Conservation (phyloP, 2,113 vertebrate species). For the Nibea coibor region DNA sequence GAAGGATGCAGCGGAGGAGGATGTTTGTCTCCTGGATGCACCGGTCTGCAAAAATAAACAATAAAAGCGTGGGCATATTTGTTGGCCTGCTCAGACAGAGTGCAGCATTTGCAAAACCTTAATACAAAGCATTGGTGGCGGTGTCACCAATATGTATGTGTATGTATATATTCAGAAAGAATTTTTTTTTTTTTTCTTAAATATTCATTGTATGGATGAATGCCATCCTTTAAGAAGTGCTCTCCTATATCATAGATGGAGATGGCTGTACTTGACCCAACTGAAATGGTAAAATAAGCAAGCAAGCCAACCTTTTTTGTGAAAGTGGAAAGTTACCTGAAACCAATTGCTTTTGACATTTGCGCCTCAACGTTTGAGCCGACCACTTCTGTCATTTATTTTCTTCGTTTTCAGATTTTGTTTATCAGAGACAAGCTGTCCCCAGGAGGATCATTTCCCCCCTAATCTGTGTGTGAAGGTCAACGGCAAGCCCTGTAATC, state of each 20-base stretch:
- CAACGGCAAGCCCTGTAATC: conserved; percentile 97
- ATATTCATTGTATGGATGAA: conserved; percentile 27
- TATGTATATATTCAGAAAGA: not conserved
- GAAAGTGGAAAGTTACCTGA: conserved; percentile 30
- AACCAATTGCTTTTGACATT: conserved; percentile 28
- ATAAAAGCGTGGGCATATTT: not conserved
- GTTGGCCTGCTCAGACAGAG: not conserved
- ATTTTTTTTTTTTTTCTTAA: not conserved
- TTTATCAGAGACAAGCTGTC: conserved; percentile 99
- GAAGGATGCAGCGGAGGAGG: not conserved
- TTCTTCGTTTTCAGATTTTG: conserved; percentile 90
- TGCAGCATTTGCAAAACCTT: not conserved
- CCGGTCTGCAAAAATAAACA: not conserved
- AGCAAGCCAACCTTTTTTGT: conserved; percentile 45
- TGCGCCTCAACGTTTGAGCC: conserved; percentile 7
- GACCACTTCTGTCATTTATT: not conserved
- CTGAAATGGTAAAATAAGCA: conserved; percentile 61
- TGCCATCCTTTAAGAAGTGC: conserved; percentile 44
- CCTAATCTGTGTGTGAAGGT: conserved; percentile 99
- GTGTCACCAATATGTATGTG: not conserved
- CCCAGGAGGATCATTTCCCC: conserved; percentile 99
- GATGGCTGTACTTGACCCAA: conserved; percentile 47
- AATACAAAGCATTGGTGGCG: not conserved
- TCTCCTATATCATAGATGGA: conserved; percentile 62
- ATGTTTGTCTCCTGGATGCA: not conserved